Evolutionary conservation across 2,797 vertebrate species (phyloP).

Genomic region (Furcifer pardalis): DNA sequence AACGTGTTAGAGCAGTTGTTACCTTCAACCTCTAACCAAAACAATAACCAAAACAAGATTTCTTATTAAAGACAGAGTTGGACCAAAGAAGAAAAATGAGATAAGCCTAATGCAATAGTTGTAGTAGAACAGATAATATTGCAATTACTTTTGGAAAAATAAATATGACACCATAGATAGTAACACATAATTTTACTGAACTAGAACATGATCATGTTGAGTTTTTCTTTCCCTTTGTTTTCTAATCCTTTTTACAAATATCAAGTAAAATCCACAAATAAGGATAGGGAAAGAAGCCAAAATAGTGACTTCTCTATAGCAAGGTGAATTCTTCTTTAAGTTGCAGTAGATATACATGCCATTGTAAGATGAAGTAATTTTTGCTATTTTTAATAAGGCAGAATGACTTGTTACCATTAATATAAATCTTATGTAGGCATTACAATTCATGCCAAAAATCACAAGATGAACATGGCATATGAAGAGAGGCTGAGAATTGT

Average conservation of each 20-base stretch:
- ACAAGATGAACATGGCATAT: not conserved
- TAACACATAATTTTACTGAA: slow-evolving; percentile 39
- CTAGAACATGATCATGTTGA: slow-evolving; percentile 13
- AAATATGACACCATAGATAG: slow-evolving; percentile 34
- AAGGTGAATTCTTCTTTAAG: not conserved
- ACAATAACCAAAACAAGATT: slow-evolving; percentile 32
- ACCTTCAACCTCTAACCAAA: slow-evolving; percentile 38
- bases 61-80: slow-evolving; percentile 36
- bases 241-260: not conserved
- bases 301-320: not conserved
- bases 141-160: not conserved
- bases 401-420: not conserved
- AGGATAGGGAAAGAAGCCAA: not conserved
- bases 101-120: slow-evolving; percentile 15
- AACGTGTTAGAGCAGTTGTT: not conserved
- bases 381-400: not conserved
- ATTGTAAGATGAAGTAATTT: not conserved
- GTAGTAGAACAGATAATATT: slow-evolving; percentile 8
- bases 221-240: no score
- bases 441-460: not conserved
- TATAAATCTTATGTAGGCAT: not conserved
- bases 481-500: not conserved
- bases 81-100: slow-evolving; percentile 7
- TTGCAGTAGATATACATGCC: not conserved
- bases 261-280: slow-evolving; percentile 8